These are phyloP conservation scores for Strigamia transsilvanica DNA, from an alignment of 2,888 invertebrate genomes.

Conservation along the genomic window DNA sequence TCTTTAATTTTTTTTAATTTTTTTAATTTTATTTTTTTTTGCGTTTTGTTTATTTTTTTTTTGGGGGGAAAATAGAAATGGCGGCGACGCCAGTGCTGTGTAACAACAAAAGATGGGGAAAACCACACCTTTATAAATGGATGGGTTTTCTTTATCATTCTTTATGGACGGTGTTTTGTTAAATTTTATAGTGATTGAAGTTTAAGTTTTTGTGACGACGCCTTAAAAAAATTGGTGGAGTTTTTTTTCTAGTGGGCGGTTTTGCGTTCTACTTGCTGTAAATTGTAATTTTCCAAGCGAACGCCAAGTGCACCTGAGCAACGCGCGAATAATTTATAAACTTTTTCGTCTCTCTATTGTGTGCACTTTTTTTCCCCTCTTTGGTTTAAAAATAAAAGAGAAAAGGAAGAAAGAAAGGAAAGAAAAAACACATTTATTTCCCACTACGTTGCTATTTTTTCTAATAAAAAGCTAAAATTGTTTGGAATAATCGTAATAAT, in stretches of 20 bases:
- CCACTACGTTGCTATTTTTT: background rate
- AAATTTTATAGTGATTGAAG: conserved; percentile 48
- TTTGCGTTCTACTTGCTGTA: conserved; percentile 36
- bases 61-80: background rate
- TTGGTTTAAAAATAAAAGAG: background rate
- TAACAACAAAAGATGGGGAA: conserved; percentile 35
- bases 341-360: conserved; percentile 23
- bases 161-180: conserved; percentile 43
- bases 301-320: conserved; percentile 49
- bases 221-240: conserved; percentile 18
- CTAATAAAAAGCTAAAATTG: conserved; percentile 33
- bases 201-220: conserved; percentile 49
- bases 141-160: conserved; percentile 45
- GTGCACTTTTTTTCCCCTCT: background rate
- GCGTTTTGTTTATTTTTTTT: background rate
- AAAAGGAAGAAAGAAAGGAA: background rate
- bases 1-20: background rate
- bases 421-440: background rate
- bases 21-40: no score
- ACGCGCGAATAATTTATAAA: conserved; percentile 46
- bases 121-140: conserved; percentile 46
- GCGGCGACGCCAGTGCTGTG: background rate
- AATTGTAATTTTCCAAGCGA: conserved; percentile 49
- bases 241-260: conserved; percentile 40
- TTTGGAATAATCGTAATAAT: conserved; percentile 39